Base-by-base conservation (phyloP, 1,140 invertebrate genomes). In the Anoplophora glabripennis region DNA sequence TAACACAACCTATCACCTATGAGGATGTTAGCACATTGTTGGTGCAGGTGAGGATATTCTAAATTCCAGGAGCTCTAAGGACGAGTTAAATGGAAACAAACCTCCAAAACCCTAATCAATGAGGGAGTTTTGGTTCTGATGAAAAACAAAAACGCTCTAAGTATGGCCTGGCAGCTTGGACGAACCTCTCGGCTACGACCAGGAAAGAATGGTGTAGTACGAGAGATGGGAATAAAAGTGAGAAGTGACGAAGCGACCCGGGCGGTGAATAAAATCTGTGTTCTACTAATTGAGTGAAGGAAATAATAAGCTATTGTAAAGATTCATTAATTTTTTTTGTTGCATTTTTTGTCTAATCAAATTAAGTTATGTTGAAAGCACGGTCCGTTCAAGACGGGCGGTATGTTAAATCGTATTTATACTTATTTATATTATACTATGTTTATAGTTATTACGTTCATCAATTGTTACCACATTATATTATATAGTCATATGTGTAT, bases 181-280 rank as follows among this genome's bases (percentile, higher is more conserved):
- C 51, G 69, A 15, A 67, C 76, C 1, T 37, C 55, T 8, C 49
- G 72, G 11, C 15, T 69, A 7, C 63, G 69, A 57, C 70, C 67
- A n/a, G 72, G 72, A 4, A 21, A n/a, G 3, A 72, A 76, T 58
- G 68, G 68, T 2, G 45, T 64, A n/a, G 67, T 72, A 1, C 34
- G 72, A 46, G 69, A 70, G 0, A 69, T 64, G 0, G 59, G 57
- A 8, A 37, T 77, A 1, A 67, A 72, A 61, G 73, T 71, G 5
- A n/a, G 1, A 15, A 17, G 33, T 44, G 63, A 52, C 1, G 40
- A 46, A n/a, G 10, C 37, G 3, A 11, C 8, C 41, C 17, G 42
- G 40, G 63, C 51, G 0, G 42, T 47, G 7, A 15, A 14, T 10
- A 12, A 40, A 21, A 15, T 56, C 33, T 56, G 53, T 47, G 15